Evolutionary conservation across 92 coral and sea anemone species (phyloP), one percentile per base, ranked within the genome.

Genomic region (Heliopora coerulea): DNA sequence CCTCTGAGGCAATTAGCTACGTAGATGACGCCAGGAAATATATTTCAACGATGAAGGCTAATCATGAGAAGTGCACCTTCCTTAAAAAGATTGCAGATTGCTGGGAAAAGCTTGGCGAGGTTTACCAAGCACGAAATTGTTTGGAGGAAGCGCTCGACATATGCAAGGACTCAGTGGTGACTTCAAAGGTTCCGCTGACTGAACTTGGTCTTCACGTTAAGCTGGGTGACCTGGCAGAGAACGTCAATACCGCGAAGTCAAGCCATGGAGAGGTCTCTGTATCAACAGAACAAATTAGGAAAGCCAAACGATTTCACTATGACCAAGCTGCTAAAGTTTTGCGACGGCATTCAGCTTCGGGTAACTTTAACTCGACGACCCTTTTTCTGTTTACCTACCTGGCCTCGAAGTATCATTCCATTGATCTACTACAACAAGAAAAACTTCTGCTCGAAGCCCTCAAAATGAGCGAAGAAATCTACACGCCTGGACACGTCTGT

Each of bases 371-470:
- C 41, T 67, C 74, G 8, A 67, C 59, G 33, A 67, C 74, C 54
- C 37, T 67, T 48, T 29, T 21, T 0, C 59, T 67, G 24, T 67
- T 67, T 67, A n/a, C 20, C 18, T 17, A 23, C 6, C 49, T 67
- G 8, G 59, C 74, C 20, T 27, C 12, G n/a, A 67, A 67, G 49
- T 67, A 37, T 14, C 26, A 14, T 3, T 67, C 32, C 1, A 41
- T 67, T 12, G 56, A 67, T 29, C 29, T 44, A 49, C 0, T 2
- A n/a, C 41, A 67, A 15, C n/a, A 48, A 21, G 49, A 37, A 49
- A 27, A 28, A 27, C 74, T 67, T 12, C 48, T 67, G 74, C 59
- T 67, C 12, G 74, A 67, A 67, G 74, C 74, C 1, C 34, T 67
- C 5, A 46, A 49, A 25, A 46, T 67, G 30, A 46, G 74, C 58